A percentile compares a stretch with the other conserved stretches of the same genome.
These are phyloP conservation scores for Tetrapedia diversipes DNA, from an alignment of 2,888 invertebrate species.

Conservation along the genomic window DNA sequence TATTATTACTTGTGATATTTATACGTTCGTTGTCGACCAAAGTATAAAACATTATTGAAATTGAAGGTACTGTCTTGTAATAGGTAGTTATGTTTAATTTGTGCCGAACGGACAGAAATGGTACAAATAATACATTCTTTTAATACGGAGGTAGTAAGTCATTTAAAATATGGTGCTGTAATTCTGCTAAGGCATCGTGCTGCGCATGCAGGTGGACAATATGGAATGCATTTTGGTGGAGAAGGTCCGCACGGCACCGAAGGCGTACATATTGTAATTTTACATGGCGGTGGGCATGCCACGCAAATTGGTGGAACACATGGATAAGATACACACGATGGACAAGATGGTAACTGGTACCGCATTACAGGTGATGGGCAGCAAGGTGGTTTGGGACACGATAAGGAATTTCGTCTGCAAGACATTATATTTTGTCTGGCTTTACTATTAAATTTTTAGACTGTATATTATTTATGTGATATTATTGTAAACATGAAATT, in stretches of 20 bases:
- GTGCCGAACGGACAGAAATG: constrained; percentile 68
- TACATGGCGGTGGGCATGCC: constrained; percentile 70
- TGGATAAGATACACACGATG: constrained; percentile 70
- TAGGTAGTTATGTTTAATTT: constrained; percentile 6
- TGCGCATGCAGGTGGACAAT: constrained; percentile 63
- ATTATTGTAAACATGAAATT: constrained; percentile 29
- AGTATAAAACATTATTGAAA: not conserved
- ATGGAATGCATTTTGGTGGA: constrained; percentile 73
- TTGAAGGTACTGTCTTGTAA: not conserved
- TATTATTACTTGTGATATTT: not conserved
- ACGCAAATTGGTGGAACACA: constrained; percentile 61
- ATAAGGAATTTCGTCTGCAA: constrained; percentile 51
- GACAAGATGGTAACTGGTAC: constrained; percentile 68
- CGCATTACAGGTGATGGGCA: constrained; percentile 72
- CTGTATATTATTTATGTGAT: constrained; percentile 17
- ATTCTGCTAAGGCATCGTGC: constrained; percentile 62
- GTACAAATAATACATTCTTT: not conserved
- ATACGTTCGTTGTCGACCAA: not conserved
- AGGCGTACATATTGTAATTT: constrained; percentile 73
- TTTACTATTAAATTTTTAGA: constrained; percentile 17
- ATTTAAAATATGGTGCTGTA: constrained; percentile 52
- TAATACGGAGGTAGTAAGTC: constrained; percentile 1
- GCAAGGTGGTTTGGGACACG: constrained; percentile 75
- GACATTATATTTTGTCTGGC: constrained; percentile 50
- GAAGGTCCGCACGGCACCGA: constrained; percentile 73